Evolutionary conservation across 2,888 invertebrate species (phyloP), one percentile per base, ranked within the genome.

Genomic region (Gari tellinella): DNA sequence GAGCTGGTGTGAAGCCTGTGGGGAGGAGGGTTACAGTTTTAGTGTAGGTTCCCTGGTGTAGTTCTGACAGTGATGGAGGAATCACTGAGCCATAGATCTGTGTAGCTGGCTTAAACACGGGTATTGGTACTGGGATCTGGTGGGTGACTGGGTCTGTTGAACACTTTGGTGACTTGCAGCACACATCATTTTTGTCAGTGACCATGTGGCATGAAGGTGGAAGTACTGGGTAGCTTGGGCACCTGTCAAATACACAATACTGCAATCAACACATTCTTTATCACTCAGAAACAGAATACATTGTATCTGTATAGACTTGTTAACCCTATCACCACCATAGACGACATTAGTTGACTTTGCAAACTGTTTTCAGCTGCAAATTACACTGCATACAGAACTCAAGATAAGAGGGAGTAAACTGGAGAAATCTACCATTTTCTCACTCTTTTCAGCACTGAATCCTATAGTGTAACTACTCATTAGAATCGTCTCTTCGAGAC

Each of bases 121-220:
- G 86, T 26, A 86, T 79, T 3, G 84, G 82, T 12, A 84, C 72
- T 1, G 79, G 82, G n/a, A 77, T 75, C 37, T 73, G 64, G 45
- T 79, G 77, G 15, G 84, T 84, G 62, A 80, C 73, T 15, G 82
- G 82, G 37, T 84, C 84, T n/a, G 67, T 63, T 2, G 52, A 58
- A 52, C 86, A 86, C n/a, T 67, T 61, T 12, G 84, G 84, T 3
- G 73, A 61, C 60, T 72, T 70, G 65, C 86, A 86, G 58, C 86
- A 86, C 17, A 73, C 76, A 31, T 86, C 86, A 40, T 81, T 84
- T 19, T 75, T 67, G 37, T 85, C 82, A 10, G 76, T 55, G 23
- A 75, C 75, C 61, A 81, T 52, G 21, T 57, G 68, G 56, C 86
- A 86, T 14, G 81, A 70, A 1, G 75, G 70, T 14, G 85, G 80